A percentile compares a stretch with the other conserved stretches of the same genome.
These are phyloP conservation scores for Zeus faber DNA, from an alignment of 2,113 vertebrate genomes.

Conservation along the genomic window DNA sequence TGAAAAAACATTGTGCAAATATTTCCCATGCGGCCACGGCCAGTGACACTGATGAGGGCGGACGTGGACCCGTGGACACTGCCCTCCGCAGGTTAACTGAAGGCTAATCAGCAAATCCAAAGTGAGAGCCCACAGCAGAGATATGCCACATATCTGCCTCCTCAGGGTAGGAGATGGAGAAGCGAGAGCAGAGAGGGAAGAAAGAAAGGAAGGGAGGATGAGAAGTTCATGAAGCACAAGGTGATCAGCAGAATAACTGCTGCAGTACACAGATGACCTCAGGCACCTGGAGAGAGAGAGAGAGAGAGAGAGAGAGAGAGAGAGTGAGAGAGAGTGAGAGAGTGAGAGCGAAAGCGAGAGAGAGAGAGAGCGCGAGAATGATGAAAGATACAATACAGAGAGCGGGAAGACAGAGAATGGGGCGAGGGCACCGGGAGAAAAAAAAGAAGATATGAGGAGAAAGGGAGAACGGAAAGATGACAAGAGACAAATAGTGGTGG, in stretches of 20 bases:
- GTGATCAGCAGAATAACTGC: background rate
- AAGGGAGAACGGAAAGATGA: background rate
- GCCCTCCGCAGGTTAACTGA: background rate
- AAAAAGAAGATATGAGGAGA: background rate
- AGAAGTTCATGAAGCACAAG: background rate
- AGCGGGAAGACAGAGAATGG: constrained; percentile 11
- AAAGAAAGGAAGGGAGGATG: background rate
- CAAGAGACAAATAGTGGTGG: background rate
- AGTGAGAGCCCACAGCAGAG: background rate
- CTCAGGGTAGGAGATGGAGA: background rate
- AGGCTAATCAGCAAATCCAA: background rate
- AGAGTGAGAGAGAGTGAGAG: background rate
- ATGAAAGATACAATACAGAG: background rate
- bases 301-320: background rate
- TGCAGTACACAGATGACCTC: background rate
- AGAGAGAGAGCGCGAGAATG: background rate
- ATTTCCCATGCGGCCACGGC: background rate
- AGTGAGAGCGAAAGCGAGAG: background rate
- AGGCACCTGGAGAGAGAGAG: background rate
- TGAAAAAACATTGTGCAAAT: background rate
- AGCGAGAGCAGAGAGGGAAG: too few species aligned
- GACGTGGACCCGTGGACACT: background rate
- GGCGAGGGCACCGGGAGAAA: constrained; percentile 2
- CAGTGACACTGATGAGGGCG: background rate
- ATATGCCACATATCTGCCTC: background rate